Evolutionary conservation across 1,140 invertebrate species (phyloP).

Genomic region (Oppia nitens): DNA sequence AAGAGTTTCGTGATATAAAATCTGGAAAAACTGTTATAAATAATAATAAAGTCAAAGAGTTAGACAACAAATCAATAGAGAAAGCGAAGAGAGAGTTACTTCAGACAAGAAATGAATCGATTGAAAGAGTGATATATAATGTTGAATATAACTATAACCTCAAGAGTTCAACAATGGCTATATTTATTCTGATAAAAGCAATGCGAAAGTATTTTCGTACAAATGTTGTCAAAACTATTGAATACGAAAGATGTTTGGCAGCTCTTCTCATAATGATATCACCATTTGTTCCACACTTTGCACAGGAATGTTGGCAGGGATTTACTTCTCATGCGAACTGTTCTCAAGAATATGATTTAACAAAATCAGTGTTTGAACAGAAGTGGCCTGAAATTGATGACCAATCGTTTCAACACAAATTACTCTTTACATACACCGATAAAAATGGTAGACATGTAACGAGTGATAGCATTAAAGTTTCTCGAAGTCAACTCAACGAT

Average conservation of each 20-base stretch:
- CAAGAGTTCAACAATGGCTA: constrained; percentile 1
- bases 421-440: constrained; percentile 4
- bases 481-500: not conserved
- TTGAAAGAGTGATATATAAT: constrained; percentile 6
- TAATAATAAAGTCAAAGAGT: constrained; percentile 5
- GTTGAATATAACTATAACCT: constrained; percentile 14
- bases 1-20: constrained; percentile 11
- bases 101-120: not conserved
- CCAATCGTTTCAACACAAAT: not conserved
- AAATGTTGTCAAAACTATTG: constrained; percentile 15
- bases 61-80: not conserved
- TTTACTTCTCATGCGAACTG: constrained; percentile 34
- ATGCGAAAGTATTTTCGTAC: constrained; percentile 9
- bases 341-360: constrained; percentile 13
- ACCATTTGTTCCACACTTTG: constrained; percentile 72
- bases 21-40: not conserved
- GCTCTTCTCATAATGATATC: constrained; percentile 62
- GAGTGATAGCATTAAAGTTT: not conserved
- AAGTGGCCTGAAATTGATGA: constrained; percentile 61
- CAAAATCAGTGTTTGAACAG: constrained; percentile 30
- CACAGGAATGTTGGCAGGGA: constrained; percentile 70
- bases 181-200: constrained; percentile 13
- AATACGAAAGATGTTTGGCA: constrained; percentile 56
- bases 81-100: not conserved
- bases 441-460: constrained; percentile 4